phyloP scores from a whole-genome alignment of 2,888 invertebrate genomes.

The Glomeris marginata region DNA sequence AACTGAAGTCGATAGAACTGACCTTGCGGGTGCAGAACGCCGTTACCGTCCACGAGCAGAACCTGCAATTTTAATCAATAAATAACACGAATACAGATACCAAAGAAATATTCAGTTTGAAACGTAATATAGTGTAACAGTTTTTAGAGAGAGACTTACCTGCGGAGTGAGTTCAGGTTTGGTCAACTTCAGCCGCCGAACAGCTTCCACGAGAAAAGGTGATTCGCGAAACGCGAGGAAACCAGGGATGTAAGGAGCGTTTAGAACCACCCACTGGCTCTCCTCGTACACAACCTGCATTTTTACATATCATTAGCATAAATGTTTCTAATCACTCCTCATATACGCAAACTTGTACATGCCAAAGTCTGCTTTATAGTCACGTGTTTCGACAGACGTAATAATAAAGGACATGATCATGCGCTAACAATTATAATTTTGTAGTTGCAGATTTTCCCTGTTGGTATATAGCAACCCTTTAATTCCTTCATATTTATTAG shows the following conservation, averaged over 20 bases:
- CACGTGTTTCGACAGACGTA: too few species aligned
- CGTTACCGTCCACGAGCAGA: conserved; percentile 35
- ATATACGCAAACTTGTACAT: too few species aligned
- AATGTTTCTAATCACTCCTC: too few species aligned
- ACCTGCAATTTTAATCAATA: too few species aligned
- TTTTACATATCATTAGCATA: too few species aligned
- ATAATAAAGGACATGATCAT: too few species aligned
- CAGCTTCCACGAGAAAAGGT: not conserved
- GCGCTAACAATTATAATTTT: too few species aligned
- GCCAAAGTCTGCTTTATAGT: too few species aligned
- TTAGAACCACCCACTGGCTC: conserved; percentile 25
- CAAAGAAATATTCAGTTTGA: not conserved
- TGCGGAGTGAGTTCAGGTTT: not conserved
- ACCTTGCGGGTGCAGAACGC: conserved; percentile 31
- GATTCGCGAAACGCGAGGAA: conserved; percentile 33
- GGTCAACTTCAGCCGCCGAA: not conserved
- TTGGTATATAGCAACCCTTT: too few species aligned
- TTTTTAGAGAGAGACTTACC: not conserved
- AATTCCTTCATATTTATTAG: too few species aligned
- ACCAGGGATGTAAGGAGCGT: conserved; percentile 33
- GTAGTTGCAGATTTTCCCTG: too few species aligned
- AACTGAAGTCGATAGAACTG: not conserved
- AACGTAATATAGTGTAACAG: not conserved
- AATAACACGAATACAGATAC: conserved; percentile 8
- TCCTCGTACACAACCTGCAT: conserved; percentile 29